Base-by-base conservation (phyloP, 2,888 invertebrate genomes). In the Yponomeuta malinellus region DNA sequence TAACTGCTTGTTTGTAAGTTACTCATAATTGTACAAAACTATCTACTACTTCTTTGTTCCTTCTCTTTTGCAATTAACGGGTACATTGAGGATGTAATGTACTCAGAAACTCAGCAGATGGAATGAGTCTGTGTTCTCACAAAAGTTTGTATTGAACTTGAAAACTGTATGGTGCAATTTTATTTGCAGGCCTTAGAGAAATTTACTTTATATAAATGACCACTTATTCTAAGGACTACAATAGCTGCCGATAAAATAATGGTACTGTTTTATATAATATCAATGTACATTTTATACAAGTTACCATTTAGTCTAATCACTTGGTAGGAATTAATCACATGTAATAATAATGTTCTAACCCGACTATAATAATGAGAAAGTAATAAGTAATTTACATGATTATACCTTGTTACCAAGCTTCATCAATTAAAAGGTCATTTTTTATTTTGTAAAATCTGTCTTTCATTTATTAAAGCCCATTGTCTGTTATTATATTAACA, bases 401-500 rank as follows among this genome's bases (percentile, higher is more conserved):
- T 89, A 89, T 90, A 90, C 87, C 88, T 90, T 91, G 91, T 91
- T 92, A 91, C 90, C 91, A 88, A 87, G 90, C 91, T 91, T 91
- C 86, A 88, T 87, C 83, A 89, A 89, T 85, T 89, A 90, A 90
- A 90, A 90, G 87, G 89, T 90, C 87, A 90, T 91, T 91, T 92
- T 88, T 90, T 91, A 91, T 91, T 91, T 91, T 91, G 89, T 91
- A 89, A 73, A 76, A 15, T 29, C 10, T 59, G 65, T 59, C 59
- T 65, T 33, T 65, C 6, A n/a, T 70, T 52, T 52, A 63, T 59
- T 63, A 1, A 15, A 12, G 43, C 29, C 23, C n/a, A 10, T 37
- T 37, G 48, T 1, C 8, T 48, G 23, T 48, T 68, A 67, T 23
- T 12, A 15, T 10, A 1, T 43, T 33, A 67, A 67, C 33, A 33